These are phyloP conservation scores for Camptogramma bilineatum DNA, from an alignment of 2,888 invertebrate genomes.

Conservation along the genomic window DNA sequence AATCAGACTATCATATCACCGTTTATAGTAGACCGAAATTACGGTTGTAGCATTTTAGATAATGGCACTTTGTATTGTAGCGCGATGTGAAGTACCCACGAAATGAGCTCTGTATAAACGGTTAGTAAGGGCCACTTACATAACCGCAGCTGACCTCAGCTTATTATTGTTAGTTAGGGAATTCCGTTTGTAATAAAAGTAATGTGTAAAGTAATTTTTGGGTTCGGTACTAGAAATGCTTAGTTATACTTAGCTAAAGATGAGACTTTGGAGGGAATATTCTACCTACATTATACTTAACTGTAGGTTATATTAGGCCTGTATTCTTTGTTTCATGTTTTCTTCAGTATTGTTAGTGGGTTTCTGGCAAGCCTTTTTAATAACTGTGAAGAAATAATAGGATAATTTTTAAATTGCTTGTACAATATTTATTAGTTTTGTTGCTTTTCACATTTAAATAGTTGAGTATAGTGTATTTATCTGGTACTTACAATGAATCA, in stretches of 20 bases:
- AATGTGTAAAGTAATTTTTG: conserved; percentile 31
- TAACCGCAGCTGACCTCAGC: conserved; percentile 33
- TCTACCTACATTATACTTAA: conserved; percentile 15
- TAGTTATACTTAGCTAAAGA: conserved; percentile 2
- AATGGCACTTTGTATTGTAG: conserved; percentile 26
- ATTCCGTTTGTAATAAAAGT: conserved; percentile 37
- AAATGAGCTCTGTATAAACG: conserved; percentile 33
- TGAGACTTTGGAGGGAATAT: conserved; percentile 15
- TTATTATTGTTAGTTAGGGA: conserved; percentile 36
- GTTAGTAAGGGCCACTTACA: conserved; percentile 30
- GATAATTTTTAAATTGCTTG: too few relatives aligned
- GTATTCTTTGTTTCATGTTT: neutral
- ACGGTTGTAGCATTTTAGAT: conserved; percentile 26
- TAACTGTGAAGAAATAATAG: too few relatives aligned
- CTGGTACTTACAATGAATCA: too few relatives aligned
- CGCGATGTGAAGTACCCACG: conserved; percentile 23
- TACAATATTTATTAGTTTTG: too few relatives aligned
- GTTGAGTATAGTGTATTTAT: too few relatives aligned
- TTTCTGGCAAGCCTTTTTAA: too few relatives aligned
- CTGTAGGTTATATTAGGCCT: conserved; percentile 2
- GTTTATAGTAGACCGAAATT: conserved; percentile 13
- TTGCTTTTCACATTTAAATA: too few relatives aligned
- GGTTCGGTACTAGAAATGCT: conserved; percentile 19
- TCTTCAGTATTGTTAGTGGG: neutral
- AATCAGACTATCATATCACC: neutral